Percentiles rank a stretch among this genome's conserved stretches.
These are phyloP conservation scores for Drosophila parthenogenetica DNA, from an alignment of 2,888 invertebrate genomes.

Conservation along the genomic window DNA sequence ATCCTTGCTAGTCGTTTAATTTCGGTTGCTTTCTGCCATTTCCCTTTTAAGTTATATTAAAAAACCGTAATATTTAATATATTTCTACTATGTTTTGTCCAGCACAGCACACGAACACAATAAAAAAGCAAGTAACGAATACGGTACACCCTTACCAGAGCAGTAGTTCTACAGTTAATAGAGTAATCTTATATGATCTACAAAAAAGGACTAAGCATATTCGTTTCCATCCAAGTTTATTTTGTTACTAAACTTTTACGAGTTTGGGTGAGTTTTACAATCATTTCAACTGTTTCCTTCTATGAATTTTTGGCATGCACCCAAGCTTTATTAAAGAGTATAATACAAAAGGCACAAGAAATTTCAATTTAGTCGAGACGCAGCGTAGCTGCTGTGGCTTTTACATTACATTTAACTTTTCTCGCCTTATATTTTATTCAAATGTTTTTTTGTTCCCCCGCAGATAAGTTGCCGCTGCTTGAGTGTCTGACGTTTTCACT, in stretches of 20 bases:
- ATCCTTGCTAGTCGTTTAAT: constrained; percentile 11
- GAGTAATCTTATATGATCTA: too few relatives aligned
- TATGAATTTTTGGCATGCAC: constrained; percentile 6
- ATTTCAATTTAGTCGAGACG: constrained; percentile 47
- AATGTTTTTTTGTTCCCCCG: constrained; percentile 52
- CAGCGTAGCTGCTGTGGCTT: constrained; percentile 53
- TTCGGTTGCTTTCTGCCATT: constrained; percentile 18
- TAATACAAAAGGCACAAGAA: constrained; percentile 19
- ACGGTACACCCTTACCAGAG: constrained; percentile 3
- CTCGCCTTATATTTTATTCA: constrained; percentile 78
- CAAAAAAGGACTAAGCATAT: background rate
- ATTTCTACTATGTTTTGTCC: constrained; percentile 14
- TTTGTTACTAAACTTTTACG: constrained; percentile 1
- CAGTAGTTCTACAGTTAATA: background rate
- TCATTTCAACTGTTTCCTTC: constrained; percentile 15
- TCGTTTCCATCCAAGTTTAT: background rate
- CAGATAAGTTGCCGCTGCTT: constrained; percentile 69
- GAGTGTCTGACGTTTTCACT: constrained; percentile 73
- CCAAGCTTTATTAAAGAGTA: constrained; percentile 7
- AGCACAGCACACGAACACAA: constrained; percentile 19
- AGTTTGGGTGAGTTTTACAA: constrained; percentile 14
- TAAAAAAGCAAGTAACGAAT: constrained; percentile 4
- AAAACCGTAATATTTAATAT: constrained; percentile 39
- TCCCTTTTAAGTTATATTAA: constrained; percentile 31
- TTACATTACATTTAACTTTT: constrained; percentile 76